phyloP scores from a whole-genome alignment of 2,797 vertebrate species.

The Meriones psammophilus region DNA sequence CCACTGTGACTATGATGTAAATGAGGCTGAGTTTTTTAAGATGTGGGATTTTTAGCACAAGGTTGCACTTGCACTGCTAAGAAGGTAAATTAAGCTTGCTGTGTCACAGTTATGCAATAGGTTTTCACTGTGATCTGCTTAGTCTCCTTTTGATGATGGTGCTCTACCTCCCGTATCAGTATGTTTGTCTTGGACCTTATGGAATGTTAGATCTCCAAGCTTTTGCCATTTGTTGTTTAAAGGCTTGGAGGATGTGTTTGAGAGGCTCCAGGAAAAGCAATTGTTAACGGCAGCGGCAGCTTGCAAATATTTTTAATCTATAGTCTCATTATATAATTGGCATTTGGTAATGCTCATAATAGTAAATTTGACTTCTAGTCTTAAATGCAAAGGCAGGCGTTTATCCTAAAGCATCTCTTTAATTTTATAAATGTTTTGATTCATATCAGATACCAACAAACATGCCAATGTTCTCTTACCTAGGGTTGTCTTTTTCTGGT shows the following conservation, averaged over 20 bases:
- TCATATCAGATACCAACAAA: slow-evolving; percentile 36
- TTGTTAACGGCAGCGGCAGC: neutral
- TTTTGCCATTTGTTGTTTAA: slow-evolving; percentile 62
- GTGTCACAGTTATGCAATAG: neutral
- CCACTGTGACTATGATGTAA: neutral
- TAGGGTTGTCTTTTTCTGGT: neutral
- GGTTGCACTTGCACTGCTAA: neutral
- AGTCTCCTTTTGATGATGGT: neutral
- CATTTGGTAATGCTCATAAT: slow-evolving; percentile 6
- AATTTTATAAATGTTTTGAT: slow-evolving; percentile 50
- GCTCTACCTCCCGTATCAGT: slow-evolving; percentile 35
- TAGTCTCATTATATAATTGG: slow-evolving; percentile 25
- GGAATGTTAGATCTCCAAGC: slow-evolving; percentile 33
- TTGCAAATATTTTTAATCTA: slow-evolving; percentile 56
- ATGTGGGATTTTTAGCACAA: slow-evolving; percentile 4
- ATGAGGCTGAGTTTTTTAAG: neutral
- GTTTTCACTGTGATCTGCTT: neutral
- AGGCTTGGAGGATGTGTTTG: slow-evolving; percentile 32
- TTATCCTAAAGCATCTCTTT: slow-evolving; percentile 53
- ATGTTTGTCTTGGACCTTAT: slow-evolving; percentile 32
- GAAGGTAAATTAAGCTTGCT: slow-evolving; percentile 46
- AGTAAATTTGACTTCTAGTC: slow-evolving; percentile 47
- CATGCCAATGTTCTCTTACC: slow-evolving; percentile 22
- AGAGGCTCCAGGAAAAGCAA: slow-evolving; percentile 56
- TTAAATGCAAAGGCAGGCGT: slow-evolving; percentile 61